These are phyloP conservation scores for Labrus mixtus DNA, from an alignment of 2,113 vertebrate species.

Conservation along the genomic window DNA sequence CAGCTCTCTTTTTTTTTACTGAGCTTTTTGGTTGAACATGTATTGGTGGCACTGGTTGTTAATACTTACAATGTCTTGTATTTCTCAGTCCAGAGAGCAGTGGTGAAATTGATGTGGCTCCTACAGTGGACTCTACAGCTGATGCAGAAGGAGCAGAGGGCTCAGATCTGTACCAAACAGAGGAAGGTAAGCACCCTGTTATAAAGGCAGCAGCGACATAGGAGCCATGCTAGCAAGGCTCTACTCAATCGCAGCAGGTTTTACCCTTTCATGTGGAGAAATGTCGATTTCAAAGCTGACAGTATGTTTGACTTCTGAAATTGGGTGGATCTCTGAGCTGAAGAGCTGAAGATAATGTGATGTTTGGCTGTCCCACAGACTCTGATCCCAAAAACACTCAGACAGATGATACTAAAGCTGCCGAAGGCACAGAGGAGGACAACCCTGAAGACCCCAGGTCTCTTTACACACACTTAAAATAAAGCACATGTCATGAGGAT, in stretches of 20 bases:
- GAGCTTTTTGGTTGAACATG: too few relatives aligned
- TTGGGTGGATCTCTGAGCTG: too few relatives aligned
- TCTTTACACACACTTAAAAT: neutral
- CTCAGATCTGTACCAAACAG: conserved; percentile 51
- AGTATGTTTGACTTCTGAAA: neutral
- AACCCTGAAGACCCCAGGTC: conserved; percentile 68
- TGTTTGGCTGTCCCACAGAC: conserved; percentile 30
- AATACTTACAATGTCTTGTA: neutral
- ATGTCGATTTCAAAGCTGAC: neutral
- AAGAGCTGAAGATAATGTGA: neutral
- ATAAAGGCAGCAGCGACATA: too few relatives aligned
- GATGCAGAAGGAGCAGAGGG: conserved; percentile 15
- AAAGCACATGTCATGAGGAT: neutral
- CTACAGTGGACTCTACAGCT: neutral
- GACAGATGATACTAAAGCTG: conserved; percentile 7
- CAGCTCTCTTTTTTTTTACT: too few relatives aligned
- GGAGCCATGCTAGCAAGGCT: too few relatives aligned
- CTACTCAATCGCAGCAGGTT: too few relatives aligned
- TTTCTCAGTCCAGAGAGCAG: conserved; percentile 54
- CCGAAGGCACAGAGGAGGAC: conserved; percentile 56
- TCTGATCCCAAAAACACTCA: conserved; percentile 22
- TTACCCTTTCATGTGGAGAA: too few relatives aligned
- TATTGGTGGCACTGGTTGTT: neutral
- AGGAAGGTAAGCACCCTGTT: conserved; percentile 41
- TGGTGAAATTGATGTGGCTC: conserved; percentile 13